These are phyloP conservation scores for Pachycephus smyrnensis DNA, from an alignment of 2,888 invertebrate genomes.

Conservation along the genomic window DNA sequence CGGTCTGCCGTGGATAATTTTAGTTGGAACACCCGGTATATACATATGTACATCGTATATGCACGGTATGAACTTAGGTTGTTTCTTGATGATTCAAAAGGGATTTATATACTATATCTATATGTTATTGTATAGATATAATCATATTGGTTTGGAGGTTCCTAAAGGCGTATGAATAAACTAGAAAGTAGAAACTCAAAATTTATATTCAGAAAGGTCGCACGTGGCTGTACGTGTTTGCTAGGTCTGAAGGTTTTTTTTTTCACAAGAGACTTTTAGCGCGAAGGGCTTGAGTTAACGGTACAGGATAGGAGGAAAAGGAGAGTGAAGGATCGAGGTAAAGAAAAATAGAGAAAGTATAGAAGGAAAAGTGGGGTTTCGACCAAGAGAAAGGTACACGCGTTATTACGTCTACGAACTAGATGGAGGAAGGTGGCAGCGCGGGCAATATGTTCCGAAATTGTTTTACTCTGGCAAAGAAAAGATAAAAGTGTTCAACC, in stretches of 20 bases:
- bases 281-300: neutral
- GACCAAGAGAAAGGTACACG: slow-evolving; percentile 32
- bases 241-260: neutral
- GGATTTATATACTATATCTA: neutral
- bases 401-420: slow-evolving; percentile 48
- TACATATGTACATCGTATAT: neutral
- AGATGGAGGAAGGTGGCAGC: slow-evolving; percentile 25
- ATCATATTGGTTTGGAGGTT: neutral
- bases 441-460: slow-evolving; percentile 58
- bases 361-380: neutral
- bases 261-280: neutral
- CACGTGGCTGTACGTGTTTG: neutral
- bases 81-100: neutral
- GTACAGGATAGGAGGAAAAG: neutral
- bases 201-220: neutral
- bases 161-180: neutral
- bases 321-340: neutral
- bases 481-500: slow-evolving; percentile 48
- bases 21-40: neutral
- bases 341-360: neutral
- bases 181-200: neutral
- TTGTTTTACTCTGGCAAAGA: slow-evolving; percentile 54
- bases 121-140: neutral
- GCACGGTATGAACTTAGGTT: neutral
- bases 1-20: neutral